Evolutionary conservation across 2,113 vertebrate species (phyloP), one percentile per base, ranked within the genome.

Genomic region (Puntigrus tetrazona): DNA sequence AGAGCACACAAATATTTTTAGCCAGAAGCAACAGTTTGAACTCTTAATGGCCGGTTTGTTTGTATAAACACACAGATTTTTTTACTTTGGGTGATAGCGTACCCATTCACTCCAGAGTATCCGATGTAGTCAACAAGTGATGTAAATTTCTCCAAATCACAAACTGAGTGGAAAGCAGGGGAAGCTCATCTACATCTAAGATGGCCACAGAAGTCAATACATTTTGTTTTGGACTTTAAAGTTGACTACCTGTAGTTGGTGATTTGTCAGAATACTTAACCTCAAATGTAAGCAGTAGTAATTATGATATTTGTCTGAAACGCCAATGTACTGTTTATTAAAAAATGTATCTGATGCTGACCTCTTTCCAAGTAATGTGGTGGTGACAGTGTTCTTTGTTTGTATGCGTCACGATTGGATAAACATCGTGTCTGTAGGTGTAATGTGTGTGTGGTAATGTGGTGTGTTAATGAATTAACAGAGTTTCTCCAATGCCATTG

Each of bases 381-480:
- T 63, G n/a, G n/a, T 65, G 57, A 41, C 50, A 59, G 2, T 80
- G 36, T 36, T 31, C 61, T 61, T 57, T 57, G 74, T 75, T 22
- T 67, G n/a, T 80, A 36, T 78, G 76, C 34, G 8, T n/a, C n/a
- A n/a, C n/a, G 59, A 52, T 22, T 31, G 59, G 27, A 80, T 67
- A 47, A 79, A 47, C 38, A 22, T 47, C 7, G n/a, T 45, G 55
- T 63, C 13, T 63, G n/a, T n/a, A n/a, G n/a, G n/a, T n/a, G n/a
- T n/a, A n/a, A n/a, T n/a, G n/a, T n/a, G n/a, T 16, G 55, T 29
- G 69, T 36, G 43, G 20, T 36, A 22, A 25, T 1, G 43, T 6
- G 13, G 14, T 16, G 59, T 65, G 78, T 20, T 81, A 67, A 81
- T 81, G 59, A 61, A 81, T 16, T 80, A 31, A 47, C 14, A 31